A percentile compares a stretch with the other conserved stretches of the same genome.
Evolutionary conservation across 64 coral and sea anemone genomes (phyloP).

Genomic region (Anthopleura sola): DNA sequence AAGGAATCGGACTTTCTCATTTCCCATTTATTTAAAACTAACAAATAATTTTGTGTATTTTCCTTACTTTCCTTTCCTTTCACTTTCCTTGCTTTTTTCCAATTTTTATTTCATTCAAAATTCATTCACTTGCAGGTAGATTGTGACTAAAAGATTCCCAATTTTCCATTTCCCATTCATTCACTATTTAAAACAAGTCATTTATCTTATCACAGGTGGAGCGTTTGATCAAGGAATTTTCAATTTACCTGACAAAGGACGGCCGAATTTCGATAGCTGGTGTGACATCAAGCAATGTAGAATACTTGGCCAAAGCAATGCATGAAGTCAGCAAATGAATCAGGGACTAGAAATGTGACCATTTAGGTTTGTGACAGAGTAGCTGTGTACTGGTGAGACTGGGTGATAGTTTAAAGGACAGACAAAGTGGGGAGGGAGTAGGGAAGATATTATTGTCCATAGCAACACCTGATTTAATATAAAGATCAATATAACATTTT

Average conservation of each 20-base stretch:
- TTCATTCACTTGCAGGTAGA: no score
- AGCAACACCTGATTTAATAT: neutral
- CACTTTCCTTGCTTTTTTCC: no score
- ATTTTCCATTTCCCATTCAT: neutral
- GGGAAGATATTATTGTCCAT: neutral
- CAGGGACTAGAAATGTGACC: neutral
- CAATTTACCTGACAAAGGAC: conserved; percentile 96
- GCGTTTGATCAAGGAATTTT: conserved; percentile 88
- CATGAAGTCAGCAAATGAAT: conserved; percentile 90
- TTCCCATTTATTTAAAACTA: no score
- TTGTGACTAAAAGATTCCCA: neutral
- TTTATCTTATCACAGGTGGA: conserved; percentile 53
- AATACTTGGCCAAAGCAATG: conserved; percentile 75
- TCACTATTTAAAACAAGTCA: neutral
- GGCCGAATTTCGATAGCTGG: conserved; percentile 93
- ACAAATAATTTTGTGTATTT: no score
- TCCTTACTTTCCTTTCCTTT: no score
- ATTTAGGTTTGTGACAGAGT: neutral
- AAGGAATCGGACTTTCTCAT: no score
- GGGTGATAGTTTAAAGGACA: neutral
- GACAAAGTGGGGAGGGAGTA: neutral
- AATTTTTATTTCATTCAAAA: no score
- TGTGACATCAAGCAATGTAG: conserved; percentile 83
- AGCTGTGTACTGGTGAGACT: neutral
- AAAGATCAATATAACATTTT: neutral